Evolutionary conservation across 2,888 invertebrate species (phyloP).

Genomic region (Criorhina ranunculi): DNA sequence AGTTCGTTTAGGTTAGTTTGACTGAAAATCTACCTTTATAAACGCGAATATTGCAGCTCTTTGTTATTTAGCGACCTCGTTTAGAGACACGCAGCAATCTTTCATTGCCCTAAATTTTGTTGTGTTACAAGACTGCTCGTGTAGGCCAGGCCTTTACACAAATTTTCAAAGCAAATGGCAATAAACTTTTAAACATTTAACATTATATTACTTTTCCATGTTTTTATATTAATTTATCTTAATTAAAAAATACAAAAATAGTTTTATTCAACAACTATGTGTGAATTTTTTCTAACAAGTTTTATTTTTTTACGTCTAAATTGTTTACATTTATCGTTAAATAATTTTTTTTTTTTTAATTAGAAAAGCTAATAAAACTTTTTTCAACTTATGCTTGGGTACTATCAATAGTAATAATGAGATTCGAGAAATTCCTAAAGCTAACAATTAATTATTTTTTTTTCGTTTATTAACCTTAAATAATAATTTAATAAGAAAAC

Average conservation of each 20-base stretch:
- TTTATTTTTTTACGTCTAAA: slow-evolving; percentile 14
- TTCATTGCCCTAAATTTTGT: too few relatives aligned
- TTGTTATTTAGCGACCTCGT: too few relatives aligned
- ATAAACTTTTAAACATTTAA: slow-evolving; percentile 2
- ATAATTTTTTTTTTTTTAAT: slow-evolving; percentile 41
- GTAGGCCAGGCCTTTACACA: too few relatives aligned
- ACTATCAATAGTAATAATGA: slow-evolving; percentile 42
- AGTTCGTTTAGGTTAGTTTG: too few relatives aligned
- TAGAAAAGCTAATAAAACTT: slow-evolving; percentile 59
- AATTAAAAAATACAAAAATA: slow-evolving; percentile 10
- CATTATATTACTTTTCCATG: neutral
- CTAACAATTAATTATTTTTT: slow-evolving; percentile 57
- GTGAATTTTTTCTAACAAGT: slow-evolving; percentile 20
- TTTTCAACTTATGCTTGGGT: slow-evolving; percentile 53
- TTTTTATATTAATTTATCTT: slow-evolving; percentile 12
- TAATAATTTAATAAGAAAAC: slow-evolving; percentile 20
- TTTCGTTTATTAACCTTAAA: slow-evolving; percentile 64
- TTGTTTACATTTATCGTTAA: slow-evolving; percentile 75
- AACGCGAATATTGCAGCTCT: too few relatives aligned
- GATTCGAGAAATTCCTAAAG: slow-evolving; percentile 50
- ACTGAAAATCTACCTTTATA: too few relatives aligned
- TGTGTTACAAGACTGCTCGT: too few relatives aligned
- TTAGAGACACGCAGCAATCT: too few relatives aligned
- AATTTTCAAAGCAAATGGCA: neutral
- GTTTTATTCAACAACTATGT: neutral